Conservation (phyloP, 2,113 vertebrate genomes). For the Spea bombifrons region DNA sequence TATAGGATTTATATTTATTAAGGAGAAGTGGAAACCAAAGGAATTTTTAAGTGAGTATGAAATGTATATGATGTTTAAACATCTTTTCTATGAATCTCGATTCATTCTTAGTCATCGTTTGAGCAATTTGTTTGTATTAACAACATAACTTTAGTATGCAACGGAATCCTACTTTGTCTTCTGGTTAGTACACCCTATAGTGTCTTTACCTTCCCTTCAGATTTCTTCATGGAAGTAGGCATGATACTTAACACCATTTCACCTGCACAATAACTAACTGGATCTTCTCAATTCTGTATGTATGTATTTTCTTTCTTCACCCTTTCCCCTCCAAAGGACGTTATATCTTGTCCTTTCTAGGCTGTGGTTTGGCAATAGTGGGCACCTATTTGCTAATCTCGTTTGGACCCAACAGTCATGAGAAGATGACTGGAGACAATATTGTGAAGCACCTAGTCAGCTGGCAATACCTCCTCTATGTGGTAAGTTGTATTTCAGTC, state of each 20-base stretch:
- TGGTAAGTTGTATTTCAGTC: conserved; percentile 69
- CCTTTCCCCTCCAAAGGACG: conserved; percentile 68
- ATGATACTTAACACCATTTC: conserved; percentile 16
- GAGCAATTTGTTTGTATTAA: no score
- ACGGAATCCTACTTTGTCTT: no score
- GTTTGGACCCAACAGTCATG: conserved; percentile 92
- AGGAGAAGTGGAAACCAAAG: conserved; percentile 87
- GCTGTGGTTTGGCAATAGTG: conserved; percentile 77
- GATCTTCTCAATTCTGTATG: conserved; percentile 39
- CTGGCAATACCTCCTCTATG: conserved; percentile 90
- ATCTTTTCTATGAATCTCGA: not conserved
- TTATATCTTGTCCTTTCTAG: conserved; percentile 81
- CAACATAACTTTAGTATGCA: no score
- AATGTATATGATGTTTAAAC: not conserved
- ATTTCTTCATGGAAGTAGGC: no score
- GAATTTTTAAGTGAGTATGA: conserved; percentile 90
- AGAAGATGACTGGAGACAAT: conserved; percentile 85
- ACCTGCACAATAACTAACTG: conserved; percentile 13
- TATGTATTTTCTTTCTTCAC: conserved; percentile 42
- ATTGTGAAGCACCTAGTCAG: conserved; percentile 84
- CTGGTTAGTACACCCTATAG: no score
- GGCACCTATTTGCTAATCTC: conserved; percentile 91
- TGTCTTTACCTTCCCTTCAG: no score
- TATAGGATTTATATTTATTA: conserved; percentile 90
- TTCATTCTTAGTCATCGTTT: not conserved